phyloP scores from a whole-genome alignment of 2,113 vertebrate species.

The Nyctereutes procyonoides region DNA sequence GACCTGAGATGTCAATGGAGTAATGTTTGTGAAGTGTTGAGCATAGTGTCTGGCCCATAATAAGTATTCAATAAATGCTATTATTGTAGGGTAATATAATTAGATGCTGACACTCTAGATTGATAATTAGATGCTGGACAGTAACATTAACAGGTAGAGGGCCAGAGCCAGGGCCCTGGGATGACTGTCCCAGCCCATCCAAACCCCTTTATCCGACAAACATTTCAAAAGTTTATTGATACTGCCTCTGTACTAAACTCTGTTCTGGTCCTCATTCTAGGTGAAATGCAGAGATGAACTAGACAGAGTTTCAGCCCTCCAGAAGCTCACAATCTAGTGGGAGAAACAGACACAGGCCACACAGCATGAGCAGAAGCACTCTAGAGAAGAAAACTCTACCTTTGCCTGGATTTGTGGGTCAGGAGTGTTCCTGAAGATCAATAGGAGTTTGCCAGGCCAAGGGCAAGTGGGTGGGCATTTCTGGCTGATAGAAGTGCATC shows the following conservation, averaged over 20 bases:
- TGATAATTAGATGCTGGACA: slow-evolving; percentile 38
- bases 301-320: not conserved
- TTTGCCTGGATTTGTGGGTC: not conserved
- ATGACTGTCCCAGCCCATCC: not conserved
- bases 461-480: not conserved
- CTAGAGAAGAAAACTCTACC: not conserved
- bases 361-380: not conserved
- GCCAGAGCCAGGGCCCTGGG: not conserved
- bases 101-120: not conserved
- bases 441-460: not conserved
- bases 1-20: slow-evolving; percentile 42
- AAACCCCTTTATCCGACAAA: slow-evolving; percentile 40
- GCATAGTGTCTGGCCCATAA: not conserved
- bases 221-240: slow-evolving; percentile 54
- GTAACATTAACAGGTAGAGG: not conserved
- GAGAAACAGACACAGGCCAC: not conserved
- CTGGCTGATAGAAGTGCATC: not conserved
- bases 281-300: not conserved
- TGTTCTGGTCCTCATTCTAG: not conserved
- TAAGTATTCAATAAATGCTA: slow-evolving; percentile 57
- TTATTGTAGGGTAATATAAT: slow-evolving; percentile 55
- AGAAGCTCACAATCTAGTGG: not conserved
- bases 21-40: not conserved
- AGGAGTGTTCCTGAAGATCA: not conserved
- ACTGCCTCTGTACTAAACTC: not conserved